Percentiles rank a stretch among this genome's conserved stretches.
These are phyloP conservation scores for Paratilapia polleni DNA, from an alignment of 2,113 vertebrate species.

Conservation along the genomic window DNA sequence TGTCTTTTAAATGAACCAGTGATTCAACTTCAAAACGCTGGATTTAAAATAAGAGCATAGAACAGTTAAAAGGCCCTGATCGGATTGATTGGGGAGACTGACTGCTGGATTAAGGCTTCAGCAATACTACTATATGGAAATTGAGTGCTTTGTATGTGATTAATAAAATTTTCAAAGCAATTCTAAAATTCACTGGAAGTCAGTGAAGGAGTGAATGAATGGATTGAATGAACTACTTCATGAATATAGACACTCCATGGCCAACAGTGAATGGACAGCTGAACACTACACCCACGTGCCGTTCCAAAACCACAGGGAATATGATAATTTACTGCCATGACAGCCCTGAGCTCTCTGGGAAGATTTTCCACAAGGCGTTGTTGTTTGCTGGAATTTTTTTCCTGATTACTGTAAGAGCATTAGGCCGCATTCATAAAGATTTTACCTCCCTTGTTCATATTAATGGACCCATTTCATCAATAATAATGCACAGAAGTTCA, in stretches of 20 bases:
- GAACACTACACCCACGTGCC: not conserved
- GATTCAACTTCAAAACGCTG: not conserved
- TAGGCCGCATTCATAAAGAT: not conserved
- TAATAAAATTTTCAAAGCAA: not conserved
- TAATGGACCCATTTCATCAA: not conserved
- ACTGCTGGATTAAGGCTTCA: not conserved
- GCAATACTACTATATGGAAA: not conserved
- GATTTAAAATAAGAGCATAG: not conserved
- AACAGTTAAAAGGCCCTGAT: not conserved
- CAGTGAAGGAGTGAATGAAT: not conserved
- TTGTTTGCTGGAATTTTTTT: not conserved
- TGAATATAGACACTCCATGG: not conserved
- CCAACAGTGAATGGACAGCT: not conserved
- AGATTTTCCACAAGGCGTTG: not conserved
- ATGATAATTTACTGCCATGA: not conserved
- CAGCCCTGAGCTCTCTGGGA: not conserved
- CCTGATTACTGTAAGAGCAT: not conserved
- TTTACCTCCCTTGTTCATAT: not conserved
- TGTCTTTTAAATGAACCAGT: too few species aligned
- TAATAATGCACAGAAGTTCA: not conserved
- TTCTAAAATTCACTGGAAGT: rapidly evolving
- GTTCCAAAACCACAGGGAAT: not conserved
- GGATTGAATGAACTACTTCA: not conserved
- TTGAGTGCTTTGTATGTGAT: not conserved
- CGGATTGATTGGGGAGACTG: not conserved